phyloP scores from a whole-genome alignment of 2,797 vertebrate species.

The Leucoraja ocellata region DNA sequence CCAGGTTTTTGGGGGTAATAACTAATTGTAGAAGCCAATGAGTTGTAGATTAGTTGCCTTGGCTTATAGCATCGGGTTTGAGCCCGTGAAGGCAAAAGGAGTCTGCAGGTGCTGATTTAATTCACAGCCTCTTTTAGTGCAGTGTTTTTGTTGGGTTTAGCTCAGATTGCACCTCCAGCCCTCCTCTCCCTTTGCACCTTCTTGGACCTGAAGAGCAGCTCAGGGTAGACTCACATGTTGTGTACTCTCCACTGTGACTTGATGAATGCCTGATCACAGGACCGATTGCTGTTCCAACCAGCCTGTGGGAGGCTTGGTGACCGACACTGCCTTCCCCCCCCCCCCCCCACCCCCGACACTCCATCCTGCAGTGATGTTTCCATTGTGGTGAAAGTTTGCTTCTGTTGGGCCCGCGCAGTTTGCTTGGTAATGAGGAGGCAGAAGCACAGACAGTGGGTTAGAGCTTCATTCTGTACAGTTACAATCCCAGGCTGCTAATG shows the following conservation, averaged over 20 bases:
- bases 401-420: background rate
- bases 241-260: no score
- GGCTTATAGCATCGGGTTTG: slow-evolving; percentile 4
- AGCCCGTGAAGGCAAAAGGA: background rate
- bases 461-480: no score
- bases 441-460: background rate
- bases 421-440: background rate
- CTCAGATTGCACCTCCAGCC: background rate
- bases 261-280: background rate
- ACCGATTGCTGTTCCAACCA: background rate
- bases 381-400: background rate
- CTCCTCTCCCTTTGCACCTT: background rate
- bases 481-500: background rate
- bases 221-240: background rate
- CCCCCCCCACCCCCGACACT: background rate
- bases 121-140: slow-evolving; percentile 13
- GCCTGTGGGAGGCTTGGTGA: background rate
- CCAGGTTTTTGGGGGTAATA: background rate
- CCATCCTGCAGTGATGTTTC: background rate
- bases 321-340: background rate
- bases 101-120: background rate
- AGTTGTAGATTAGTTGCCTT: slow-evolving; percentile 35
- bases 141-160: background rate
- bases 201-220: background rate
- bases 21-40: slow-evolving; percentile 6